Evolutionary conservation across 2,888 invertebrate species (phyloP), one percentile per base, ranked within the genome.

Genomic region (Drosophila fulvimacula): DNA sequence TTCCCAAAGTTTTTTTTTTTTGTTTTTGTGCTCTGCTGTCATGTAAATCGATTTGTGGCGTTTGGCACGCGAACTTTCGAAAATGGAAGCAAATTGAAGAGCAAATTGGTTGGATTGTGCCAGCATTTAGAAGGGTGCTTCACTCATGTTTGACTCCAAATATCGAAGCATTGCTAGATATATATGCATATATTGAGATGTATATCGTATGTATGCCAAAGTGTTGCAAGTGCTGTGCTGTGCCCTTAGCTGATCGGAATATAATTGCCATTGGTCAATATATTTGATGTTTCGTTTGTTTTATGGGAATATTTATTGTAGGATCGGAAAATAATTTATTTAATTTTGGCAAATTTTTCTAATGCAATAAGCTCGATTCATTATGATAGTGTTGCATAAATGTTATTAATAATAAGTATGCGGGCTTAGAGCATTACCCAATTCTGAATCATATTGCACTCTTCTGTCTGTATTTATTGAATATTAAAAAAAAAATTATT

Each of bases 21-120:
- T 53, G 42, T 27, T 48, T 55, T 15, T 24, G 44, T 27, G n/a
- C n/a, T 27, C 11, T 38, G 53, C 53, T 60, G 59, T 51, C 63
- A 67, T 71, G 71, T 66, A 83, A 82, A 82, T 83, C 83, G 82
- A 80, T 81, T 81, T 78, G 76, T 81, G 65, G 81, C 81, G 83
- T 80, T 82, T 57, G 67, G 76, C 82, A 82, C 82, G 82, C 83
- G 69, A 76, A 46, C 71, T 41, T 57, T 38, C 21, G 36, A 34
- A 48, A 67, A 70, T 46, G 56, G 55, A 64, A 67, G 63, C 71
- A 71, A 65, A 62, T 62, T 51, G 44, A 60, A 32, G 44, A 48
- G 58, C 46, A 76, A 74, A 78, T 78, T 78, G 76, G 70, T 69
- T 76, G 34, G 64, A 73, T 79, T 71, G 62, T 34, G 67, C 49